Percentiles rank a stretch among this genome's conserved stretches.
Conservation (phyloP, 2,113 vertebrate genomes). For the Clupea harengus region DNA sequence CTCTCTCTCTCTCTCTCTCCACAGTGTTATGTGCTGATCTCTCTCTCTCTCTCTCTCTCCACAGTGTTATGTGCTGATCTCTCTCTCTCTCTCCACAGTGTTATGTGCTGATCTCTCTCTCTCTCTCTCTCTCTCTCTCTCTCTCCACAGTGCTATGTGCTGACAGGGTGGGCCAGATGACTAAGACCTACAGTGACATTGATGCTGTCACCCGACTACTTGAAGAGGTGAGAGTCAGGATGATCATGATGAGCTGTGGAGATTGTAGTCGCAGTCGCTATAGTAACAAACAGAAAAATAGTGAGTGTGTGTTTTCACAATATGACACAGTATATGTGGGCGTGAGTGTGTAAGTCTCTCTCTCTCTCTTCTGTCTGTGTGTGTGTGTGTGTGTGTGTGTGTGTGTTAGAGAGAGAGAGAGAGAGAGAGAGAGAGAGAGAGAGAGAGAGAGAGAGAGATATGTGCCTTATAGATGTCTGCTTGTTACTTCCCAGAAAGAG, state of each 20-base stretch:
- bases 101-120: too few relatives aligned
- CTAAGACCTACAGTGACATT: conserved; percentile 99
- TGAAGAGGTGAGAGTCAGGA: conserved; percentile 81
- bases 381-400: too few relatives aligned
- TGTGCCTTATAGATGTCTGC: too few relatives aligned
- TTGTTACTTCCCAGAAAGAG: conserved; percentile 83
- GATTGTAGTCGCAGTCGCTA: not conserved
- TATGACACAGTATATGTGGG: too few relatives aligned
- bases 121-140: not conserved
- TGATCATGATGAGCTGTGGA: not conserved
- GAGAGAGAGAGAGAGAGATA: too few relatives aligned
- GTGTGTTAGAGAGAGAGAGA: too few relatives aligned
- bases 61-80: conserved; percentile 94
- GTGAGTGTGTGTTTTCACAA: too few relatives aligned
- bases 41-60: conserved; percentile 30
- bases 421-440: too few relatives aligned
- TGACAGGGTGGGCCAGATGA: conserved; percentile 99
- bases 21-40: conserved; percentile 98
- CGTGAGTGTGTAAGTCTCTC: too few relatives aligned
- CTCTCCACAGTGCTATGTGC: conserved; percentile 89
- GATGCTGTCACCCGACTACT: conserved; percentile 97
- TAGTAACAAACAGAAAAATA: not conserved
- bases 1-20: conserved; percentile 30
- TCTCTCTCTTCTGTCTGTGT: too few relatives aligned
- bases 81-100: not conserved